Conservation (phyloP, 92 coral and sea anemone species). For the Galaxea fascicularis region DNA sequence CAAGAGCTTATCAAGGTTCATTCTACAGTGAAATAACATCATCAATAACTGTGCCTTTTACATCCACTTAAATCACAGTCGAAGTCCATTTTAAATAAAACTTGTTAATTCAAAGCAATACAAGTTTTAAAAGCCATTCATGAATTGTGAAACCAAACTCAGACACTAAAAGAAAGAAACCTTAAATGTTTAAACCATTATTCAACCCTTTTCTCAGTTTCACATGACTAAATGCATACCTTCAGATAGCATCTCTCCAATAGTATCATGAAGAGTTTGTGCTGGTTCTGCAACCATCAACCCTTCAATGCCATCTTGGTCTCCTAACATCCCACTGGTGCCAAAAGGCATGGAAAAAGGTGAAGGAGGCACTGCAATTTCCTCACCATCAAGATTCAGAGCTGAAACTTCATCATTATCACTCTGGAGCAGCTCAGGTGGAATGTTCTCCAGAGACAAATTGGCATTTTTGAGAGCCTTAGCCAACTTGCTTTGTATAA, state of each 20-base stretch:
- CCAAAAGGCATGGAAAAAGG: conserved; percentile 80
- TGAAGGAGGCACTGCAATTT: conserved; percentile 78
- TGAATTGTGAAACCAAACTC: too few species aligned
- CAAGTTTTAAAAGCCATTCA: too few species aligned
- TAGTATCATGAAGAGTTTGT: conserved; percentile 92
- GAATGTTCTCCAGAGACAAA: conserved; percentile 56
- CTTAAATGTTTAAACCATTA: too few species aligned
- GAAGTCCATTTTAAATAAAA: too few species aligned
- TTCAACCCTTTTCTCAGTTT: too few species aligned
- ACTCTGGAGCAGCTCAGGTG: conserved; percentile 77
- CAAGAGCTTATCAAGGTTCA: background rate
- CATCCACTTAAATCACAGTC: background rate
- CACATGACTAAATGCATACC: conserved; percentile 32
- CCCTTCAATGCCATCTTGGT: conserved; percentile 75
- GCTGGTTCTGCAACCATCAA: conserved; percentile 96
- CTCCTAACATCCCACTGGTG: conserved; percentile 59
- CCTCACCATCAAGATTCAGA: conserved; percentile 79
- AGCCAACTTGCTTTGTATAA: conserved; percentile 88
- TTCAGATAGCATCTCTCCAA: conserved; percentile 88
- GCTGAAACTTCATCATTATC: conserved; percentile 67
- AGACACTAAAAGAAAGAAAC: too few species aligned
- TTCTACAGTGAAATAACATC: too few species aligned
- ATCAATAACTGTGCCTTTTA: background rate
- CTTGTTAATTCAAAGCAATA: too few species aligned
- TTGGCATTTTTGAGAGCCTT: conserved; percentile 66